phyloP scores from a whole-genome alignment of 2,888 invertebrate species.

The Cheilosia vulpina region DNA sequence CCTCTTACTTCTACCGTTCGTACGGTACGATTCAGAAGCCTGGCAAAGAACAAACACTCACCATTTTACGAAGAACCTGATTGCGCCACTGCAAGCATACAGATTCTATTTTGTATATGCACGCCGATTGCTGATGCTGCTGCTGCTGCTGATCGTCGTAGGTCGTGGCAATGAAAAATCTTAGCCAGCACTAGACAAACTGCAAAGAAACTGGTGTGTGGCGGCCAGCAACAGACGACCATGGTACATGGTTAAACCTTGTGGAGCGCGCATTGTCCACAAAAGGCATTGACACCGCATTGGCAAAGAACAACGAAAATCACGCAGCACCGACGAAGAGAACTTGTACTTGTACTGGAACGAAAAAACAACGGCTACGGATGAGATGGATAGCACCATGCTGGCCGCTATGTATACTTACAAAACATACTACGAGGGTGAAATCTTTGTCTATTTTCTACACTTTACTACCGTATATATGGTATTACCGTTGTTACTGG shows the following conservation, averaged over 20 bases:
- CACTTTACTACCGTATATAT: conserved; percentile 25
- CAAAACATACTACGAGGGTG: conserved; percentile 15
- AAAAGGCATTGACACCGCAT: conserved; percentile 74
- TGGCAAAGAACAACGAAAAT: conserved; percentile 64
- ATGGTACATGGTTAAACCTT: conserved; percentile 68
- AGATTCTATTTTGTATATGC: conserved; percentile 8
- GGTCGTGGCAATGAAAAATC: conserved; percentile 74
- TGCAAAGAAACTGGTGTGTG: conserved; percentile 60
- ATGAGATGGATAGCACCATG: conserved; percentile 9
- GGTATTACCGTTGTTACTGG: conserved; percentile 24
- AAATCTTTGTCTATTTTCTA: neutral
- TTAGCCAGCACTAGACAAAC: conserved; percentile 55
- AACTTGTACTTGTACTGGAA: conserved; percentile 6
- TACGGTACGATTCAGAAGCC: conserved; percentile 20
- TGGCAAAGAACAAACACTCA: conserved; percentile 36
- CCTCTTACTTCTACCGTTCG: neutral
- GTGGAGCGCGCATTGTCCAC: conserved; percentile 69
- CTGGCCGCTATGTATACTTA: neutral
- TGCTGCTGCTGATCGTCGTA: conserved; percentile 47
- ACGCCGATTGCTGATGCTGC: conserved; percentile 28
- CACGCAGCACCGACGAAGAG: conserved; percentile 51
- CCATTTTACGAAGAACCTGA: conserved; percentile 46
- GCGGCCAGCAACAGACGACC: conserved; percentile 56
- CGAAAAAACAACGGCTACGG: conserved; percentile 1
- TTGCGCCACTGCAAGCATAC: conserved; percentile 26